Evolutionary conservation across 2,888 invertebrate species (phyloP).

Genomic region (Drosophila picticornis): DNA sequence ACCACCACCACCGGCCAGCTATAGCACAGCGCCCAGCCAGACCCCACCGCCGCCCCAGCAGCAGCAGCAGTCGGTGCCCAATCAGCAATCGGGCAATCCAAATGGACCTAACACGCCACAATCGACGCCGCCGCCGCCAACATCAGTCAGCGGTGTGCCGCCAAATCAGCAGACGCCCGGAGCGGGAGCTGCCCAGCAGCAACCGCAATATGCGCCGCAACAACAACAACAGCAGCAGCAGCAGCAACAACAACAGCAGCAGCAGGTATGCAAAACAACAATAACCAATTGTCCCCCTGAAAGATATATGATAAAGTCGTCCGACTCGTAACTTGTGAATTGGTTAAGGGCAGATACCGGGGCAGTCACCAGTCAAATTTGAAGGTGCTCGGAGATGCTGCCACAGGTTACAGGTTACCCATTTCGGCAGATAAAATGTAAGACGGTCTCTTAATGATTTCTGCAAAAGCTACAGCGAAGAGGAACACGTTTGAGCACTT

Average conservation of each 20-base stretch:
- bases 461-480: background rate
- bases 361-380: background rate
- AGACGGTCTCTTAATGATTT: background rate
- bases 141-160: conserved; percentile 50
- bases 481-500: background rate
- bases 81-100: conserved; percentile 64
- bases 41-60: conserved; percentile 80
- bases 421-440: background rate
- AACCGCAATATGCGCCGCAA: conserved; percentile 66
- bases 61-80: conserved; percentile 84
- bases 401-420: background rate
- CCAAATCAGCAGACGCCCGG: conserved; percentile 65
- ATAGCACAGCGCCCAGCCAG: conserved; percentile 86
- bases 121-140: conserved; percentile 75
- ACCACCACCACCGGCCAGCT: conserved; percentile 82
- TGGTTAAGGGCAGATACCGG: background rate
- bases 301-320: background rate
- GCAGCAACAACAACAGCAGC: conserved; percentile 59
- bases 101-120: conserved; percentile 79
- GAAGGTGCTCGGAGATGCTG: background rate
- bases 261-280: conserved; percentile 38
- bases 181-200: conserved; percentile 53
- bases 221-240: conserved; percentile 42
- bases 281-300: background rate
- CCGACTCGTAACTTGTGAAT: background rate